phyloP scores from a whole-genome alignment of 2,797 vertebrate genomes.

The Synanceia verrucosa region DNA sequence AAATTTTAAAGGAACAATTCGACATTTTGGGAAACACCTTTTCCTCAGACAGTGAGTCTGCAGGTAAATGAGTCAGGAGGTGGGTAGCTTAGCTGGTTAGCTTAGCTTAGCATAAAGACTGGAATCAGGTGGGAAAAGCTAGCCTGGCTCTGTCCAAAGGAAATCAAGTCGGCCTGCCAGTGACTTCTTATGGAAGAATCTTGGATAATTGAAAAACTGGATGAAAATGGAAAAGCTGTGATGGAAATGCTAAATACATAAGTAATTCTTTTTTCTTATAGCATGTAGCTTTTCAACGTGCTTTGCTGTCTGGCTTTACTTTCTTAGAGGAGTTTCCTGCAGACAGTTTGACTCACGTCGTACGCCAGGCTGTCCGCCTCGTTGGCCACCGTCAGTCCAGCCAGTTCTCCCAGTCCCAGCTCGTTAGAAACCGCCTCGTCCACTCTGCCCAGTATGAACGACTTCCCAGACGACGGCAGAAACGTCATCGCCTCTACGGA shows the following conservation, averaged over 20 bases:
- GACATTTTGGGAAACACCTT: no score
- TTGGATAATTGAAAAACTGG: no score
- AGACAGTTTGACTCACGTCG: slow-evolving; percentile 83
- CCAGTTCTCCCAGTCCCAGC: slow-evolving; percentile 93
- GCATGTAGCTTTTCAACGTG: neutral
- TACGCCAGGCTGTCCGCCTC: slow-evolving; percentile 91
- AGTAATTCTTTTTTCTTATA: neutral
- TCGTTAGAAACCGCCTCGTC: slow-evolving; percentile 91
- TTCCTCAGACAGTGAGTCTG: no score
- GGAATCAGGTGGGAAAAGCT: no score
- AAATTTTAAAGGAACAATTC: no score
- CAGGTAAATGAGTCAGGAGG: no score
- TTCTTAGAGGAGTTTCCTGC: neutral
- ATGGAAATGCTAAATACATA: neutral
- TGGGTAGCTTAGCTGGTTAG: no score
- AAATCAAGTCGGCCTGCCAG: no score
- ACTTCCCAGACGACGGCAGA: slow-evolving; percentile 91
- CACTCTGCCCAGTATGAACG: slow-evolving; percentile 91
- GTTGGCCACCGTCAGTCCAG: slow-evolving; percentile 94
- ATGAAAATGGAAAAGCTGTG: no score
- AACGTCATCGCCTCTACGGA: slow-evolving; percentile 90
- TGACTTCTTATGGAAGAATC: no score
- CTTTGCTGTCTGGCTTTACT: neutral
- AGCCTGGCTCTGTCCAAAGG: no score
- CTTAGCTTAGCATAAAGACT: no score